Evolutionary conservation across 2,888 invertebrate species (phyloP), one percentile per base, ranked within the genome.

Genomic region (Aproaerema taeniolella): DNA sequence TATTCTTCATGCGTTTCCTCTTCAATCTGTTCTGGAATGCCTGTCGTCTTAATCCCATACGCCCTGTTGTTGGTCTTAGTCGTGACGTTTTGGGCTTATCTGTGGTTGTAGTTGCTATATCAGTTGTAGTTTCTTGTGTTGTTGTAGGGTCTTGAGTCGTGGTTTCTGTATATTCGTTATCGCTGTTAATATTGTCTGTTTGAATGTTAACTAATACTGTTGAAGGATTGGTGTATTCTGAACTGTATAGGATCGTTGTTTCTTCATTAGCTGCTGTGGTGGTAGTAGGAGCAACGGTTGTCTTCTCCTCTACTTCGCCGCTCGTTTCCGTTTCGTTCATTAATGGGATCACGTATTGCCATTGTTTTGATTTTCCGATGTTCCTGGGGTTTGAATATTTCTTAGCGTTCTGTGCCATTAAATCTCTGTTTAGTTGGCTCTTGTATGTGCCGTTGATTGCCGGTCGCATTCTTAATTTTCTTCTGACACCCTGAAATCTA

Each of bases 1-100:
- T 86, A 39, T 73, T 71, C 52, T 72, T 77, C 16, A 75, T 49
- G 20, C 78, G 69, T 56, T 80, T 83, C 46, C 69, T 75, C 58
- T 76, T 80, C 16, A 77, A 51, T 48, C 73, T 68, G 43, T 79
- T 75, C 40, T 73, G 73, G 38, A 70, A 70, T 32, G 75, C 71
- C 56, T 77, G 75, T 38, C 66, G 58, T 46, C 78, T 64, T 47
- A 74, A 53, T 45, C 67, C 70, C 14, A 70, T 58, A 26, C 67
- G 52, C 47, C 70, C 73, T 1, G 55, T 42, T 42, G 50, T 52
- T 39, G 67, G 63, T 49, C 57, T 66, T 15, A 53, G 57, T 36
- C 61, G 47, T 11, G 55, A 49, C 2, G 58, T 36, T 46, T 38
- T 47, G 13, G 66, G 52, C 39, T 59, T 69, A 67, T 40, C 67